These are phyloP conservation scores for Deilephila porcellus DNA, from an alignment of 2,888 invertebrate genomes.

Conservation along the genomic window DNA sequence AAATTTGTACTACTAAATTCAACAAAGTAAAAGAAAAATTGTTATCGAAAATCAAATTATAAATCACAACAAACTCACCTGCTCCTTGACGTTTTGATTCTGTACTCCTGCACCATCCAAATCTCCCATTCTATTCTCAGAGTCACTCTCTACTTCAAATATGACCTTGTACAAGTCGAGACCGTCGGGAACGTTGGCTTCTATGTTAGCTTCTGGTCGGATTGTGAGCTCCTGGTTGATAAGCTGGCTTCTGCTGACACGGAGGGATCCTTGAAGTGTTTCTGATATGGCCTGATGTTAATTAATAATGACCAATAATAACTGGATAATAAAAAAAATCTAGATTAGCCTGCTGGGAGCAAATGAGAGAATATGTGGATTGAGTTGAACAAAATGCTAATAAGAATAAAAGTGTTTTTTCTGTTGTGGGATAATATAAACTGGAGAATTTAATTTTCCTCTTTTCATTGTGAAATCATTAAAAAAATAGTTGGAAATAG, in stretches of 20 bases:
- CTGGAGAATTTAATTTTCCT: too few species aligned
- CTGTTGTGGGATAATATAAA: too few species aligned
- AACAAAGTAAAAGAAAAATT: too few species aligned
- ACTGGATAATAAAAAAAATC: neutral
- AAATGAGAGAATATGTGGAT: too few species aligned
- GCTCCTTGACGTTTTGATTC: constrained; percentile 56
- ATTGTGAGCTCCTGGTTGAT: constrained; percentile 76
- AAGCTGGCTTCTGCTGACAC: constrained; percentile 72
- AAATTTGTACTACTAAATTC: too few species aligned
- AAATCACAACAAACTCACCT: constrained; percentile 51
- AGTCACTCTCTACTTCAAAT: constrained; percentile 76
- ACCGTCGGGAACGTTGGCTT: constrained; percentile 76
- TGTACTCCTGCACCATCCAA: constrained; percentile 60
- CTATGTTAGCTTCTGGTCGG: constrained; percentile 78
- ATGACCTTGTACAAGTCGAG: constrained; percentile 76
- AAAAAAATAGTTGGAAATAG: too few species aligned
- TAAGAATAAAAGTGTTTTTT: too few species aligned
- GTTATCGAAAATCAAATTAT: neutral
- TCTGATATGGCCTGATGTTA: constrained; percentile 74
- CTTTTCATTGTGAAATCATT: too few species aligned
- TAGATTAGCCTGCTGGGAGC: neutral
- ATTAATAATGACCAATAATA: constrained; percentile 9
- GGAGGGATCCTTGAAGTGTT: constrained; percentile 68
- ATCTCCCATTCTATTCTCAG: constrained; percentile 69
- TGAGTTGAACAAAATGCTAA: too few species aligned